Base-by-base conservation (phyloP, 2,888 invertebrate genomes). In the Euplagia quadripunctaria region DNA sequence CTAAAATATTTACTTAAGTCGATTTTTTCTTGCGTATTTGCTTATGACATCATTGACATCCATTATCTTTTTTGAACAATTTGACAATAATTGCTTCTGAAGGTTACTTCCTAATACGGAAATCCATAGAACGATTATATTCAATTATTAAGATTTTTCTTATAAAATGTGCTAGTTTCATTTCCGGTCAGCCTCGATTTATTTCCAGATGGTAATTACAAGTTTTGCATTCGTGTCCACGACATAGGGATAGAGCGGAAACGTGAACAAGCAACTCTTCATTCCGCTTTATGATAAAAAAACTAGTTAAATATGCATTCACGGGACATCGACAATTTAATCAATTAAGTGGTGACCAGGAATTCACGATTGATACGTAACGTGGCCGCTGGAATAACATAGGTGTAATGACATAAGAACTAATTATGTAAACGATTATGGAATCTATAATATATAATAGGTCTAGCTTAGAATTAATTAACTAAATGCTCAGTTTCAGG, bases 111-210 rank as follows among this genome's bases (percentile, higher is more conserved):
- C 67, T 61, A 55, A 77, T 77, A 71, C 78, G 82, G 80, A 83
- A 79, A 79, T 75, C 14, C 55, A 68, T 49, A 20, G 31, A 80
- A 61, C 75, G 0, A 83, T 83, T 83, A 82, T 68, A 78, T 71
- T 64, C 70, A 75, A 78, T 75, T 74, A 63, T 58, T 71, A 68
- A 76, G 64, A 75, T 74, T 77, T 80, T 74, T 78, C 73, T 78
- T 75, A 67, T 58, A 68, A 77, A 82, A 77, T 75, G 65, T 75
- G 52, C 69, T 49, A 64, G 69, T 76, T 74, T n/a, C 55, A 75
- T 83, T 81, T 83, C 83, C 83, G 82, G 82, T 74, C 70, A 72
- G 61, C 71, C 71, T 79, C 73, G 74, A 80, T 79, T 79, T 78
- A 69, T 80, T 76, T 81, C 67, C 72, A 75, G 72, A 70, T 52